A percentile compares a stretch with the other conserved stretches of the same genome.
These are phyloP conservation scores for Lemur catta DNA, from an alignment of 2,797 vertebrate genomes.

Conservation along the genomic window DNA sequence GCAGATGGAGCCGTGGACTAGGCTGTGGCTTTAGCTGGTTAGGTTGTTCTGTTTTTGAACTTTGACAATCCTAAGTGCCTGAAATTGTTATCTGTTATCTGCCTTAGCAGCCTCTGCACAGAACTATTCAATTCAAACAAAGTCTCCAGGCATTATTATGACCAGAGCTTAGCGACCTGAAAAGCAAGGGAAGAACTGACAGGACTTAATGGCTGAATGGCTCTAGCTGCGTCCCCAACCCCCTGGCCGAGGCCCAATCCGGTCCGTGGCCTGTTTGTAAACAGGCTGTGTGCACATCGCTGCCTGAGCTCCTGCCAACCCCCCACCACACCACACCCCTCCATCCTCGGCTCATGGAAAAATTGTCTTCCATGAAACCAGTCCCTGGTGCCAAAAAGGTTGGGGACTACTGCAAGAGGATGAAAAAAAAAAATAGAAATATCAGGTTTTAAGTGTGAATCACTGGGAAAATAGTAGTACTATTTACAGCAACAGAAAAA, in stretches of 20 bases:
- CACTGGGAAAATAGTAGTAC: not conserved
- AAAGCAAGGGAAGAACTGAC: not conserved
- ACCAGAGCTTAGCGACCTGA: not conserved
- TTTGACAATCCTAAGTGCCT: not conserved
- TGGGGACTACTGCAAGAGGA: too few relatives aligned
- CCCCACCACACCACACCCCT: too few relatives aligned
- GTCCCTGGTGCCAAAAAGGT: too few relatives aligned
- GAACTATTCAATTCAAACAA: conserved; percentile 39
- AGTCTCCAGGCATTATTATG: not conserved
- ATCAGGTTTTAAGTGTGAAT: not conserved
- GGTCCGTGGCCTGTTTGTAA: too few relatives aligned
- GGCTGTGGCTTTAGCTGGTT: not conserved
- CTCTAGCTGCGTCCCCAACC: too few relatives aligned
- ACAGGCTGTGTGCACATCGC: too few relatives aligned
- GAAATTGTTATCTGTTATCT: not conserved
- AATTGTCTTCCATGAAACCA: too few relatives aligned
- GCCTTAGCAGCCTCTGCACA: not conserved
- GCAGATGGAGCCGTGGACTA: not conserved
- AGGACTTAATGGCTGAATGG: not conserved
- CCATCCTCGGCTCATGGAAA: too few relatives aligned
- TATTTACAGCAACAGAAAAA: not conserved
- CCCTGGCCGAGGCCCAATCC: too few relatives aligned
- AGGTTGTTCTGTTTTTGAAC: not conserved
- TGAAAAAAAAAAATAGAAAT: not conserved
- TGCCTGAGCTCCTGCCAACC: too few relatives aligned